Base-by-base conservation (phyloP, 2,888 invertebrate genomes). In the Dimorphilus gyrociliatus region DNA sequence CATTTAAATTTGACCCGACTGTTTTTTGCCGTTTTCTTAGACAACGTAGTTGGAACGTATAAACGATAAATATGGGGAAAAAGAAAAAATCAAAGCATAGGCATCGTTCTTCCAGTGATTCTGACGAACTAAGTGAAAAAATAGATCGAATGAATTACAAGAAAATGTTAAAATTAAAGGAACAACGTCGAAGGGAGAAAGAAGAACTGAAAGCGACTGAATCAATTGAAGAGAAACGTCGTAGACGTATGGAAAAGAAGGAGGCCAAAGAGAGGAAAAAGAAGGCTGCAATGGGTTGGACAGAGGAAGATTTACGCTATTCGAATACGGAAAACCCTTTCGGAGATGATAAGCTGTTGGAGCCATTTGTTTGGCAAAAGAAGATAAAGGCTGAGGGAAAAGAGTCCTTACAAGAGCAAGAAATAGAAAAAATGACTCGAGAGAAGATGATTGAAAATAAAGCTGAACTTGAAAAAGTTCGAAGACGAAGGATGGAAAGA, bases 321-420 rank as follows among this genome's bases (percentile, higher is more conserved):
- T 92, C 94, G 1, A 90, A 97, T 61, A 80, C 81, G 30, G 92
- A 97, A 62, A 97, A 97, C 66, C 97, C 97, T 0, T 97, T 94
- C 61, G 94, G 94, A 0, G 97, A 97, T 69, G 81, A 82, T 0
- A 85, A 86, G 48, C 71, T 97, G 23, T 72, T 90, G 4, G 78
- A 90, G 19, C 81, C 86, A 0, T 99, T 97, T 64, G 81, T 90
- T 0, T 99, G 97, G 97, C 71, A 71, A 15, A 94, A 94, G 63
- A 97, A 99, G 60, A 67, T 92, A 27, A 79, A 88, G 34, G 82
- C 85, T 49, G 86, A 92, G 53, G 97, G 94, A 0, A 67, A 85
- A 1, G 72, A 75, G 28, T 74, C 75, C 30, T 30, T 55, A 4
- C 30, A 41, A 4, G 41, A 45, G 8, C 46, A 46, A 10, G 78